Base-by-base conservation (phyloP, 2,888 invertebrate genomes). In the Oxystoma pomonae region DNA sequence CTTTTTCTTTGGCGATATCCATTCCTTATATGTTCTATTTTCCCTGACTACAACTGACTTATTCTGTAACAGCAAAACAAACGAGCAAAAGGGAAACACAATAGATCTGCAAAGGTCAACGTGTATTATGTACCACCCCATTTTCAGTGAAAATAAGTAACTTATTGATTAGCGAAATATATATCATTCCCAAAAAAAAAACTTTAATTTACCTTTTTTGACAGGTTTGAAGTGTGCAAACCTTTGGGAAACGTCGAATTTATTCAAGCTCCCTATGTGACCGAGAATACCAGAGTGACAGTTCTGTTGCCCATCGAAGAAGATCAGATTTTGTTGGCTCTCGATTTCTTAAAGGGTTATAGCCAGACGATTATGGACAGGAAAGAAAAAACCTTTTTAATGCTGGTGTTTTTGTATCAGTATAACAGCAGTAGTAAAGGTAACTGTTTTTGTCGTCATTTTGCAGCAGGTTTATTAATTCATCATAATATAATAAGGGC, bases 211-310 rank as follows among this genome's bases (percentile, higher is more conserved):
- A 35, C 12, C 35, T 35, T 35, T 35, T 35, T 35, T 35, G 35
- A 35, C 35, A 35, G 35, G 73, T 85, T 95, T 69, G 90, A 95
- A 81, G 86, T 92, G 52, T 88, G 90, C 60, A 91, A 96, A 69
- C 90, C 93, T 16, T 81, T 98, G 62, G 94, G 94, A 16, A 87
- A 89, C 64, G 92, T 95, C 7, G 94, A 97, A 76, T 87, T 98
- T 64, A 86, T 96, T 51, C 90, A 92, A 1, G 92, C 95, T 77
- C 97, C 96, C 0, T 98, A 97, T 81, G 97, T 98, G 1, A 98
- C 97, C 0, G 98, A 98, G 84, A 93, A 90, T 79, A 90, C 91
- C 3, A 84, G 92, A 68, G 85, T 97, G 2, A 87, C 89, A 63
- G 82, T 96, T 68, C 80, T 97, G 70, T 79, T 96, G 67, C 88